Evolutionary conservation across 2,888 invertebrate species (phyloP), one percentile per base, ranked within the genome.

Genomic region (Busseola fusca): DNA sequence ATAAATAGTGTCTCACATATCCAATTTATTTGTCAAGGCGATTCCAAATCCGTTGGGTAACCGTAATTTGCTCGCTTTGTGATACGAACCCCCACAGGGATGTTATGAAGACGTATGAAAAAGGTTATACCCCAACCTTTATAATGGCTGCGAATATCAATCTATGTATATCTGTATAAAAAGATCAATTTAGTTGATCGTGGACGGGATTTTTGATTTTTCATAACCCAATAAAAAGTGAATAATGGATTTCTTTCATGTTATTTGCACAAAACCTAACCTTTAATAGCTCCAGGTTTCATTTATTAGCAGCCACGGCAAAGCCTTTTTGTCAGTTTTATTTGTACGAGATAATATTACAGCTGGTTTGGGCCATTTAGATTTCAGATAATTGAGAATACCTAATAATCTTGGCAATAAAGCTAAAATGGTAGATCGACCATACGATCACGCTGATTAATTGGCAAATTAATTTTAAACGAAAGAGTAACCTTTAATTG

Each of bases 1-100:
- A 91, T 90, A 91, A 89, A 92, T 91, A 88, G 82, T 87, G 86
- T 90, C 86, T 91, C 90, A 75, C 87, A 85, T 90, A 92, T 91
- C 90, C 92, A 93, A 94, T 94, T 93, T 93, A 93, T 87, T 84
- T 91, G 86, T 91, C 90, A 93, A 93, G 91, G 91, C 87, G 81
- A 87, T 87, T 87, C 87, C 70, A 84, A 90, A 86, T 87, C 89
- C 88, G 54, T 69, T 76, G 88, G 88, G 87, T 83, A 85, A 84
- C 83, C 87, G 86, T 87, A 86, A 88, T 88, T 87, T 85, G 83
- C 86, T 84, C 84, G 86, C 87, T 88, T 90, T 90, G 88, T 89
- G 90, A 91, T 89, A 87, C 70, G 75, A 87, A 86, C 80, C 83
- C 84, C 88, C 85, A 72, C 69, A 65, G 88, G 91, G 83, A 87